Base-by-base conservation (phyloP, 2,888 invertebrate genomes). In the Agrotis clavis region DNA sequence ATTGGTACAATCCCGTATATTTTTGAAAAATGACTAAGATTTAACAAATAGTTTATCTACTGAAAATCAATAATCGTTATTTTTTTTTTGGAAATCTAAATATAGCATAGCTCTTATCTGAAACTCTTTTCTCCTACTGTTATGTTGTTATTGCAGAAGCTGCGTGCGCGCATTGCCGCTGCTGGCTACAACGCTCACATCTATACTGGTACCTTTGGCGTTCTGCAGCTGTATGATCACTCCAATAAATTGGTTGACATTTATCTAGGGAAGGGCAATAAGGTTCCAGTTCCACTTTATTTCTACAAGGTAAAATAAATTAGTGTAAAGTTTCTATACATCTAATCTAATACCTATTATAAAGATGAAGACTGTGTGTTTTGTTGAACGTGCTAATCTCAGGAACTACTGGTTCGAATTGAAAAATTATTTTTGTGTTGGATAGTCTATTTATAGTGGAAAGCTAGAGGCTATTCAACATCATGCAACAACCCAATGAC, bases 171-270 rank as follows among this genome's bases (percentile, higher is more conserved):
- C 51, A 94, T 96, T 64, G 93, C 92, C 2, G 87, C 50, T 3
- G 94, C 93, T 13, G 92, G 92, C 13, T 94, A 93, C 89, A 89
- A 91, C 67, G 93, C 94, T 2, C 86, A 86, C 0, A 90, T 97
- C 50, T 97, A 97, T 90, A 97, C 97, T 0, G 98, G 97, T 4
- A 96, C 97, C 0, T 96, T 96, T 83, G 97, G 97, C 1, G 95
- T 97, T 11, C 90, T 96, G 21, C 97, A 96, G 62, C 93, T 97
- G 54, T 94, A 96, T 19, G 77, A 97, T 86, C 91, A 90, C 35
- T 92, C 92, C 82, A 91, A 94, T 67, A 89, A 86, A 0, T 87
- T 94, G 0, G 92, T 93, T 1, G 92, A 95, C 61, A 92, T 97
- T 67, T 96, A 90, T 85, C 89, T 97, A 35, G 85, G 92, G 78